These are phyloP conservation scores for Candoia aspera DNA, from an alignment of 2,113 vertebrate genomes.

Conservation along the genomic window DNA sequence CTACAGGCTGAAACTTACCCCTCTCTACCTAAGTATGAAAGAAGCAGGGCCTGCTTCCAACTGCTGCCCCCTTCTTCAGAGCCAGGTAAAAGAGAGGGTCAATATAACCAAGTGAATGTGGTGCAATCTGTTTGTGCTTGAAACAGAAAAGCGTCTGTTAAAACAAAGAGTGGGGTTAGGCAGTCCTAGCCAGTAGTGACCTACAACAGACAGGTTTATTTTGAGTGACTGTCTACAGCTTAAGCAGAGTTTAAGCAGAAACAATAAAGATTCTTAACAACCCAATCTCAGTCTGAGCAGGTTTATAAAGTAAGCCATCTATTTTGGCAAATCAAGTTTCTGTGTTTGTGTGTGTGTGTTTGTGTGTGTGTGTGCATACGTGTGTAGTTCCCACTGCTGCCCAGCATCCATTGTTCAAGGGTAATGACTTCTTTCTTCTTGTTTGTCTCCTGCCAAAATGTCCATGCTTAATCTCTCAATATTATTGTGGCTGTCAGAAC, in stretches of 20 bases:
- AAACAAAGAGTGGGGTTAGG: not conserved
- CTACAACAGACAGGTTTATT: not conserved
- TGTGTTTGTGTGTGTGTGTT: not conserved
- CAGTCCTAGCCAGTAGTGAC: not conserved
- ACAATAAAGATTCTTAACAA: not conserved
- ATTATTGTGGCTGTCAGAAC: not conserved
- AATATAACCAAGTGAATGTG: not conserved
- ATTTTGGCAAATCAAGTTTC: not conserved
- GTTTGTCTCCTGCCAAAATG: not conserved
- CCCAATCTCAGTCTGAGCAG: not conserved
- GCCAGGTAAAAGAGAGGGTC: not conserved
- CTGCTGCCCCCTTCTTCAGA: not conserved
- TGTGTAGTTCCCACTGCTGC: not conserved
- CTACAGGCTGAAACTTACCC: not conserved
- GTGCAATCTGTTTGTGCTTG: not conserved
- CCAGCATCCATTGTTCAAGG: not conserved
- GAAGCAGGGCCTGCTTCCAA: not conserved
- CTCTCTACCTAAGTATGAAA: not conserved
- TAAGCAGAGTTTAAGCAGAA: not conserved
- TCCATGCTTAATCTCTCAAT: not conserved
- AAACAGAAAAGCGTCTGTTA: not conserved
- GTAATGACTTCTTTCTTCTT: not conserved
- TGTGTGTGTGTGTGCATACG: not conserved
- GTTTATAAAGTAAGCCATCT: not conserved
- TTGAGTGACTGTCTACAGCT: not conserved